Evolutionary conservation across 2,888 invertebrate genomes (phyloP).

Genomic region (Rhorus exstirpatorius): DNA sequence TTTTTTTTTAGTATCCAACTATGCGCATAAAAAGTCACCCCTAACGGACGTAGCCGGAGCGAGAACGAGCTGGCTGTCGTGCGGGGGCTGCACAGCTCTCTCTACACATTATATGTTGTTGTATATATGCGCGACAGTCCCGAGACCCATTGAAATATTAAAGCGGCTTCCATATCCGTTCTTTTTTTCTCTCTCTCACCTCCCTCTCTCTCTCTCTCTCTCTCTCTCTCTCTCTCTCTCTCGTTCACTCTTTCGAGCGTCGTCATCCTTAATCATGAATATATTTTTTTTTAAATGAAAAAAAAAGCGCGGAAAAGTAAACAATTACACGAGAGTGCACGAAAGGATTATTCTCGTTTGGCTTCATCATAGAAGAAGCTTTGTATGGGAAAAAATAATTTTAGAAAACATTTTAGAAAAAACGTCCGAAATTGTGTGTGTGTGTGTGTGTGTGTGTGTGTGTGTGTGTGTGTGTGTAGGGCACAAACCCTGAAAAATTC

Average conservation of each 20-base stretch:
- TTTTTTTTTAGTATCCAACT: constrained; percentile 22
- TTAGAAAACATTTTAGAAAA: too few species aligned
- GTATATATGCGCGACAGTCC: constrained; percentile 15
- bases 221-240: constrained; percentile 5
- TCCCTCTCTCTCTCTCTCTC: constrained; percentile 20
- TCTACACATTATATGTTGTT: constrained; percentile 25
- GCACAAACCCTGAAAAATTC: too few species aligned
- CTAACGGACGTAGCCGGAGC: constrained; percentile 41
- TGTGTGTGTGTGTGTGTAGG: too few species aligned
- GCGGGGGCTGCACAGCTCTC: constrained; percentile 26
- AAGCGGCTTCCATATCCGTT: constrained; percentile 57
- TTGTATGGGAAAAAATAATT: too few species aligned
- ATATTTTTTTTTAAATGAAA: too few species aligned
- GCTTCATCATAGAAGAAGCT: not conserved
- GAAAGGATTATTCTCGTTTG: not conserved
- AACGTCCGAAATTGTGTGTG: too few species aligned
- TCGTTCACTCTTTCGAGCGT: constrained; percentile 19
- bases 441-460: too few species aligned
- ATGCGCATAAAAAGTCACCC: constrained; percentile 70
- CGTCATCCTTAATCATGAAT: constrained; percentile 60
- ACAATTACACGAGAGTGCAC: constrained; percentile 8
- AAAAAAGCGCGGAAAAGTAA: constrained; percentile 17
- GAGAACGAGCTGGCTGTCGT: constrained; percentile 39
- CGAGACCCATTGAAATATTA: constrained; percentile 71
- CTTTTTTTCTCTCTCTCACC: not conserved